Evolutionary conservation across 1,140 invertebrate species (phyloP).

Genomic region (Drosophila orena): DNA sequence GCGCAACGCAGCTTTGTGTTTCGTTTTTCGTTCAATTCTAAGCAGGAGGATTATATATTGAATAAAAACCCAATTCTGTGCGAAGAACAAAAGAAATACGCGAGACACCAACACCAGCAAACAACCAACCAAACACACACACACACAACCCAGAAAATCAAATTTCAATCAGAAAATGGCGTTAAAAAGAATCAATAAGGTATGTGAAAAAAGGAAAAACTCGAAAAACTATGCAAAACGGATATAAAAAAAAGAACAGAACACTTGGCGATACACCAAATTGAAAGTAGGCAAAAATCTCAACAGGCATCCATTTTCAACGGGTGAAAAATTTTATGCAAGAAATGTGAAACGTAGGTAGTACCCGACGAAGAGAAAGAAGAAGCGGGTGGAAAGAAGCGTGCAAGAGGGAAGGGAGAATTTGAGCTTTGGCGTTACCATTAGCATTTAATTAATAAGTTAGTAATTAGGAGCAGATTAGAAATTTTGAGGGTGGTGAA

Average conservation of each 20-base stretch:
- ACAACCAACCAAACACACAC: conserved; percentile 67
- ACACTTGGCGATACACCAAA: conserved; percentile 30
- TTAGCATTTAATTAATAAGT: conserved; percentile 65
- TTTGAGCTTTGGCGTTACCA: conserved; percentile 31
- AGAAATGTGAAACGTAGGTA: conserved; percentile 84
- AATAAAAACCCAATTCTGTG: conserved; percentile 52
- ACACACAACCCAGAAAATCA: conserved; percentile 81
- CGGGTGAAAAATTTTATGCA: conserved; percentile 82
- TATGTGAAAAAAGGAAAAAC: conserved; percentile 86
- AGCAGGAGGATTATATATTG: conserved; percentile 12
- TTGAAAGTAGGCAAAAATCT: conserved; percentile 30
- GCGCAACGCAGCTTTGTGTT: conserved; percentile 74
- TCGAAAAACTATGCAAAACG: conserved; percentile 32
- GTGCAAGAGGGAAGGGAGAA: conserved; percentile 63
- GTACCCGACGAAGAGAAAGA: conserved; percentile 64
- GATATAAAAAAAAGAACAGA: conserved; percentile 25
- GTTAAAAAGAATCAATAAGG: conserved; percentile 98
- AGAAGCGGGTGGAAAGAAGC: conserved; percentile 78
- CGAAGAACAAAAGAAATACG: conserved; percentile 75
- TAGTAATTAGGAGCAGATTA: conserved; percentile 36
- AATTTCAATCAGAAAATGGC: conserved; percentile 90
- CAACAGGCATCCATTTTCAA: conserved; percentile 44
- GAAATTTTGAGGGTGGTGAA: conserved; percentile 25
- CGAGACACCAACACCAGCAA: conserved; percentile 65
- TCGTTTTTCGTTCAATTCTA: conserved; percentile 65